These are phyloP conservation scores for Lamellibrachia luymesi DNA, from an alignment of 1,140 invertebrate species.

Conservation along the genomic window DNA sequence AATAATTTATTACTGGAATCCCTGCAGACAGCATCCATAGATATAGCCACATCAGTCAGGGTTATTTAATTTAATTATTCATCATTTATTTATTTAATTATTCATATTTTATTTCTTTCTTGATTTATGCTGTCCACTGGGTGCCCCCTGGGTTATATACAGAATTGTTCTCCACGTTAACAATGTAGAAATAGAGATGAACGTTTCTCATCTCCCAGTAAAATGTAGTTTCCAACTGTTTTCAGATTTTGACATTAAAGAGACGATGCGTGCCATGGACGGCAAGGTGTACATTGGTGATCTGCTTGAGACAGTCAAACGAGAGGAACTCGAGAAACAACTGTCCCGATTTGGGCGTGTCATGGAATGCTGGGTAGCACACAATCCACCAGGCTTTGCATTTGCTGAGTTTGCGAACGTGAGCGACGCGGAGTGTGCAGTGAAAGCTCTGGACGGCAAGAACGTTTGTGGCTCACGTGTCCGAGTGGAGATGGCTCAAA, in stretches of 20 bases:
- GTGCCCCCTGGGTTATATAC: no score
- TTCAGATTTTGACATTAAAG: not conserved
- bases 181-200: no score
- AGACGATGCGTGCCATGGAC: not conserved
- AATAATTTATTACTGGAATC: no score
- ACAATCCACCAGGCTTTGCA: slow-evolving; percentile 76
- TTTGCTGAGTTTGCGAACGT: slow-evolving; percentile 91
- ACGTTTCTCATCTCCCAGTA: not conserved
- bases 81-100: no score
- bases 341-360: slow-evolving; percentile 89
- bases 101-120: no score
- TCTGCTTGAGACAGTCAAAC: slow-evolving; percentile 56
- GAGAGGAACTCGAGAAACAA: slow-evolving; percentile 64
- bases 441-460: slow-evolving; percentile 80
- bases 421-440: slow-evolving; percentile 86
- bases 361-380: slow-evolving; percentile 86
- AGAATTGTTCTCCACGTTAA: no score
- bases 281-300: slow-evolving; percentile 93
- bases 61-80: no score
- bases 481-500: slow-evolving; percentile 28
- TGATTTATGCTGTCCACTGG: no score
- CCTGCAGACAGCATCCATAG: no score
- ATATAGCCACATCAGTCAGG: no score
- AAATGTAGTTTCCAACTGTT: not conserved
- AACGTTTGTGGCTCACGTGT: slow-evolving; percentile 21